phyloP scores from a whole-genome alignment of 2,888 invertebrate species.

The Heliconius aoede region DNA sequence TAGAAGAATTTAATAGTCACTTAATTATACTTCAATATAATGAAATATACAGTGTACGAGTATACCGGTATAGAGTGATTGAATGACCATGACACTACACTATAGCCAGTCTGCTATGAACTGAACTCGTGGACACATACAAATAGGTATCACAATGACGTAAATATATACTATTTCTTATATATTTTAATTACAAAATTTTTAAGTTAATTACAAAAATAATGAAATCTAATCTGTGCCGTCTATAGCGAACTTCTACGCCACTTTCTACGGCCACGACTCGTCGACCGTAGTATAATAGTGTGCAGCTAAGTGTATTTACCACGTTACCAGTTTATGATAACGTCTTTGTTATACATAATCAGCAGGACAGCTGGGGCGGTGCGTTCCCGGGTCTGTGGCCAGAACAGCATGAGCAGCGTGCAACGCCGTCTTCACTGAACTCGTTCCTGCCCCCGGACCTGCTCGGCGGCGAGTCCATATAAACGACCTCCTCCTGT shows the following conservation, averaged over 20 bases:
- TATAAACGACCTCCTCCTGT: constrained; percentile 78
- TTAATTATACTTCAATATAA: not conserved
- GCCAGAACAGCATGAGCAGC: constrained; percentile 89
- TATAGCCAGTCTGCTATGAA: too few relatives aligned
- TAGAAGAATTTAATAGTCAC: not conserved
- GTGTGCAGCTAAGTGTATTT: too few relatives aligned
- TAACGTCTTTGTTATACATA: not conserved
- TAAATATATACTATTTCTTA: too few relatives aligned
- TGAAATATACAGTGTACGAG: not conserved
- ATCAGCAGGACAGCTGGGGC: constrained; percentile 69
- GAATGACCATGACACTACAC: too few relatives aligned
- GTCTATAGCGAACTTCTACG: too few relatives aligned
- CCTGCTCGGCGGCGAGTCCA: constrained; percentile 93
- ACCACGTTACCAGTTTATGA: not conserved
- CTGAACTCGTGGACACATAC: too few relatives aligned
- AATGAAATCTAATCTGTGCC: not conserved
- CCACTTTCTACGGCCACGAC: too few relatives aligned
- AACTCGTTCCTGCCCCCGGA: constrained; percentile 95
- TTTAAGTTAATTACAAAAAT: too few relatives aligned
- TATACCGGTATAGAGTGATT: not conserved
- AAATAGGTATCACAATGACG: too few relatives aligned
- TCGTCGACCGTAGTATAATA: too few relatives aligned
- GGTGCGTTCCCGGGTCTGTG: constrained; percentile 86
- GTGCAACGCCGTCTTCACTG: constrained; percentile 92
- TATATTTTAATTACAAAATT: too few relatives aligned